These are phyloP conservation scores for Bos indicus DNA, from an alignment of 2,113 vertebrate genomes.

Conservation along the genomic window DNA sequence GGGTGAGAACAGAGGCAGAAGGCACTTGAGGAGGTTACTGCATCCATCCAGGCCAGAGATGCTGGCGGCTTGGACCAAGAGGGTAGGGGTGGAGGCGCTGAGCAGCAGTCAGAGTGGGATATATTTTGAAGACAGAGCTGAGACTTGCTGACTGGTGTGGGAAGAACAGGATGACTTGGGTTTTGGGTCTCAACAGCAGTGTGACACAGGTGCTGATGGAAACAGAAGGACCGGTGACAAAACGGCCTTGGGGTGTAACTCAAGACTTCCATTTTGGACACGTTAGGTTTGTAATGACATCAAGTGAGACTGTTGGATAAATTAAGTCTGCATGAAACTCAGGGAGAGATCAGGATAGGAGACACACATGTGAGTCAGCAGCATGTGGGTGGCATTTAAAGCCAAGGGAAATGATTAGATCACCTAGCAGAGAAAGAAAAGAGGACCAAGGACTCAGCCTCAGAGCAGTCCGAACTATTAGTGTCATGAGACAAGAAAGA, in stretches of 20 bases:
- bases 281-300: background rate
- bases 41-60: background rate
- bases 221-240: background rate
- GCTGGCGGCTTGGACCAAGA: background rate
- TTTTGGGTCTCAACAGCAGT: background rate
- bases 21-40: background rate
- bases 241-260: background rate
- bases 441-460: background rate
- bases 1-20: background rate
- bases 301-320: background rate
- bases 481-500: background rate
- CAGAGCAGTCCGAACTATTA: background rate
- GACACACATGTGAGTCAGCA: background rate
- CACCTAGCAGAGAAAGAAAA: background rate
- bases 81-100: background rate
- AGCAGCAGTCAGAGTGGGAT: background rate
- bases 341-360: background rate
- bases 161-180: background rate
- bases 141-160: background rate
- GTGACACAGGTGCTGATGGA: background rate
- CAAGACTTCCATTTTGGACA: background rate
- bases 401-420: background rate
- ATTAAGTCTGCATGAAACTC: background rate
- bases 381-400: background rate
- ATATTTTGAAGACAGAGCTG: background rate